phyloP scores from a whole-genome alignment of 2,113 vertebrate species.

The Ammodytes dubius region DNA sequence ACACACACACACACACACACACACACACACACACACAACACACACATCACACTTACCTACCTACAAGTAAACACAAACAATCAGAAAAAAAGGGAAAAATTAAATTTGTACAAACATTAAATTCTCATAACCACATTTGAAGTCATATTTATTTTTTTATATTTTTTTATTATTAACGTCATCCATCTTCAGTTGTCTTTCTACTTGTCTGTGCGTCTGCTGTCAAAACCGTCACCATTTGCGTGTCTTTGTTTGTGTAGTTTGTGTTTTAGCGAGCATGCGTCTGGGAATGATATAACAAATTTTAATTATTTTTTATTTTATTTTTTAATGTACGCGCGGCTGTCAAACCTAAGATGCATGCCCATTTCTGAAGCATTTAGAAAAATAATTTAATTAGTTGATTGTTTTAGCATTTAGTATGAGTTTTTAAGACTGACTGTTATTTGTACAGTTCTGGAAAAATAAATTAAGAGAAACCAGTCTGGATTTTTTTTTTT shows the following conservation, averaged over 20 bases:
- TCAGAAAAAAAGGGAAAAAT: not conserved
- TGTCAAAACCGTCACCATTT: conserved; percentile 1
- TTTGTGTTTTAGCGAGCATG: conserved; percentile 37
- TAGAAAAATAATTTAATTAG: not conserved
- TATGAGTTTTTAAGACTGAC: conserved; percentile 19
- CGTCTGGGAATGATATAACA: conserved; percentile 9
- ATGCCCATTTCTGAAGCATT: conserved; percentile 24
- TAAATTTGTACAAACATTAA: conserved; percentile 5
- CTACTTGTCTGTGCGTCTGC: not conserved
- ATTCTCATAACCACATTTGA: not conserved
- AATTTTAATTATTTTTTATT: not conserved
- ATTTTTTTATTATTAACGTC: not conserved
- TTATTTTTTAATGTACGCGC: conserved; percentile 9
- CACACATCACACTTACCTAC: conserved; percentile 8
- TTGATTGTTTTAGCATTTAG: conserved; percentile 1
- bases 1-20: conserved; percentile 28
- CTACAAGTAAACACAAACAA: conserved; percentile 4
- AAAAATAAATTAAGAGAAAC: too few relatives aligned
- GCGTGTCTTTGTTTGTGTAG: conserved; percentile 2
- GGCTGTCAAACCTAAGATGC: conserved; percentile 49
- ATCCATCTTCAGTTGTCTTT: not conserved
- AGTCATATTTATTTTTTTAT: conserved; percentile 9
- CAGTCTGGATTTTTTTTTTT: too few relatives aligned
- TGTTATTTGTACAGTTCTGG: not conserved
- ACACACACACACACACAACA: conserved; percentile 8